Evolutionary conservation across 2,797 vertebrate genomes (phyloP), one percentile per base, ranked within the genome.

Genomic region (Schizopygopsis pylzovi): DNA sequence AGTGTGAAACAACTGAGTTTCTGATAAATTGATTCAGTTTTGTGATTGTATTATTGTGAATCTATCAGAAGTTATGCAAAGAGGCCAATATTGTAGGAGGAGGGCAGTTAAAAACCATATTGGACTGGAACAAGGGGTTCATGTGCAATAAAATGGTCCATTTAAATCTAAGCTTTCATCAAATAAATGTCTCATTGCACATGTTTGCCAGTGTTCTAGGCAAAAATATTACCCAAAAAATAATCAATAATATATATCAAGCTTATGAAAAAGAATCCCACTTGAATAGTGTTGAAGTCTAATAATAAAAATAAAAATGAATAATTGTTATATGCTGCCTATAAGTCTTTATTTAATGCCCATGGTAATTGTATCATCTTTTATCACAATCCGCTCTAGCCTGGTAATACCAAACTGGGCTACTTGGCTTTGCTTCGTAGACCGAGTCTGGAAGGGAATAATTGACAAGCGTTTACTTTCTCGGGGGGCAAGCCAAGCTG

Each of bases 321-420:
- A 22, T 76, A 33, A 20, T 22, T 76, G 2, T 52, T 54, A n/a
- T 39, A 22, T 37, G 25, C 11, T 5, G 28, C 18, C 18, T 39
- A 15, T n/a, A 59, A 56, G 75, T n/a, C 33, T 78, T 39, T 41
- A 78, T 76, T 79, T 61, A 79, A 79, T 61, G 13, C 13, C 37
- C 54, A 43, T 61, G 13, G 37, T 33, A n/a, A 39, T 56, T 8
- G 9, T 15, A 6, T 49, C 10, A 4, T 39, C 75, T 56, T 77
- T 56, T 39, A 77, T 56, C 22, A 22, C 52, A 77, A 15, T 77
- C 75, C 56, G 37, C 22, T 59, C 4, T 25, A 33, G 33, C 33
- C 33, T 33, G 33, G 33, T 33, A 33, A 33, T 33, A 33, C 33
- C 33, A 33, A 33, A 33, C 33, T 33, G 33, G 3, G 33, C 33